A percentile compares a stretch with the other conserved stretches of the same genome.
Evolutionary conservation across 2,113 vertebrate species (phyloP).

Genomic region (Forbesichthys agassizii): DNA sequence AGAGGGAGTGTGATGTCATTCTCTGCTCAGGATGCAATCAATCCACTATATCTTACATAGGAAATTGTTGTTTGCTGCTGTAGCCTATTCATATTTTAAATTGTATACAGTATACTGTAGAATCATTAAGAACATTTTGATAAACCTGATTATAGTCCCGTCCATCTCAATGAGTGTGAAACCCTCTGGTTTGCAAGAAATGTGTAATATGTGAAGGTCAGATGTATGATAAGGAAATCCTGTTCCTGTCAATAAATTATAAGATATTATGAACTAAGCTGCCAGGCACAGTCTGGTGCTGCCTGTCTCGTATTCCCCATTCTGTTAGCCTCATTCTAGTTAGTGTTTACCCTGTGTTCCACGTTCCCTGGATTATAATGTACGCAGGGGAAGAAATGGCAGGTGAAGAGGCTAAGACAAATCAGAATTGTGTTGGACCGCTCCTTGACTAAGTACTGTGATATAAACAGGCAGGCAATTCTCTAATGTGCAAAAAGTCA

Average conservation of each 20-base stretch:
- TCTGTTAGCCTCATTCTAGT: conserved; percentile 11
- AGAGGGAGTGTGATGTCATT: too few relatives aligned
- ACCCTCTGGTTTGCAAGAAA: too few relatives aligned
- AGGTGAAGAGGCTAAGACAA: conserved; percentile 8
- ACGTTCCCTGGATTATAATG: conserved; percentile 56
- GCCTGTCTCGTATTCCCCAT: too few relatives aligned
- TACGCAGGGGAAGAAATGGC: background rate
- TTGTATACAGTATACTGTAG: too few relatives aligned
- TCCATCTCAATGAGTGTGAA: background rate
- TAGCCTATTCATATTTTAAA: too few relatives aligned
- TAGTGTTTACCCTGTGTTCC: conserved; percentile 64
- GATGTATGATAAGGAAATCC: too few relatives aligned
- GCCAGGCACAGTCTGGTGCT: too few relatives aligned
- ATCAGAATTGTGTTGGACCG: background rate
- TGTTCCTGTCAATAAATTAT: too few relatives aligned
- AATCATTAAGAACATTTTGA: background rate
- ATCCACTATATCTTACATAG: too few relatives aligned
- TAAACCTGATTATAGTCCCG: background rate
- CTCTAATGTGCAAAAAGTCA: background rate
- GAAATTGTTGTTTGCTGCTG: too few relatives aligned
- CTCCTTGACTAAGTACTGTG: conserved; percentile 3
- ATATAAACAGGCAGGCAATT: conserved; percentile 2
- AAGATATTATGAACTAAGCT: background rate
- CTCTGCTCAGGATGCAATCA: too few relatives aligned
- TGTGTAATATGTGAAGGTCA: too few relatives aligned